A percentile compares a stretch with the other conserved stretches of the same genome.
These are phyloP conservation scores for Spodoptera littoralis DNA, from an alignment of 2,888 invertebrate species.

Conservation along the genomic window DNA sequence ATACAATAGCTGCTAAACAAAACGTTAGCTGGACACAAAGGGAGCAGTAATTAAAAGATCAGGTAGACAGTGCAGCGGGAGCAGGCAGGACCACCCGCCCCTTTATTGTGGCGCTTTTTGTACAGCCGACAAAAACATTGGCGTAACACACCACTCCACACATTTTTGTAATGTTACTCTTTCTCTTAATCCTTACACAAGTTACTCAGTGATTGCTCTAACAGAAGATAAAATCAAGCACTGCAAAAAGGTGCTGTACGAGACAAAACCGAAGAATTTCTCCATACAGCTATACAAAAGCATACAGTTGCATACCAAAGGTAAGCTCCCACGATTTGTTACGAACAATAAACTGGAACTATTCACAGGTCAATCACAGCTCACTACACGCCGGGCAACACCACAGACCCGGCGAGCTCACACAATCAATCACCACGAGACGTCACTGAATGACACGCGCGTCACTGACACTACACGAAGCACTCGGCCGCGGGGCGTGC, in stretches of 20 bases:
- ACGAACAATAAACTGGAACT: conserved; percentile 59
- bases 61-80: conserved; percentile 70
- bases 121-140: conserved; percentile 41
- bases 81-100: conserved; percentile 59
- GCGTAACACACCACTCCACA: conserved; percentile 11
- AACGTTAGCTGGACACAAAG: conserved; percentile 65
- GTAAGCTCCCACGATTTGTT: conserved; percentile 73
- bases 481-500: conserved; percentile 38
- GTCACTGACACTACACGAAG: conserved; percentile 43
- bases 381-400: conserved; percentile 64
- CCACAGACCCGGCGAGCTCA: conserved; percentile 57
- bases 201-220: conserved; percentile 2
- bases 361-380: conserved; percentile 68
- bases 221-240: conserved; percentile 11
- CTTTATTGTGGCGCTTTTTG: conserved; percentile 57
- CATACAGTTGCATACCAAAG: conserved; percentile 74
- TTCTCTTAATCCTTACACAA: conserved; percentile 1
- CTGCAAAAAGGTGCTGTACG: conserved; percentile 28
- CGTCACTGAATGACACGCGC: conserved; percentile 63
- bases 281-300: conserved; percentile 61
- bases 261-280: conserved; percentile 66
- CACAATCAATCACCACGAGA: conserved; percentile 68
- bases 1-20: conserved; percentile 62
- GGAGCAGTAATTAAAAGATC: conserved; percentile 75
- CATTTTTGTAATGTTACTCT: conserved; percentile 9